phyloP scores from a whole-genome alignment of 2,797 vertebrate species.

The Enteromius anoplus region DNA sequence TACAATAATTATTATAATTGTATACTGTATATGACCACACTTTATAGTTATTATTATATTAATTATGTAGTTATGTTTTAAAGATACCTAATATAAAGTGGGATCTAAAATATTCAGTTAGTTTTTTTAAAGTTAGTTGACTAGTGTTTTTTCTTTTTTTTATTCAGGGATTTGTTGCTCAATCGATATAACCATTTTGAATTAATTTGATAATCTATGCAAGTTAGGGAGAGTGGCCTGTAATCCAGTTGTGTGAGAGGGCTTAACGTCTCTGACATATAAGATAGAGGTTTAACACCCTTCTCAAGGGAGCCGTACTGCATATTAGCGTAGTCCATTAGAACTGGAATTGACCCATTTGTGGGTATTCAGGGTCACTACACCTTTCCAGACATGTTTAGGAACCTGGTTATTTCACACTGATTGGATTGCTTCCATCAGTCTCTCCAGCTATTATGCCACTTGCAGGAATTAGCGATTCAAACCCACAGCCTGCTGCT shows the following conservation, averaged over 20 bases:
- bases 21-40: too few species aligned
- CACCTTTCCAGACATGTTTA: conserved; percentile 21
- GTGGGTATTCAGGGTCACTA: conserved; percentile 32
- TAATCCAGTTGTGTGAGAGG: neutral
- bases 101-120: too few species aligned
- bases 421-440: conserved; percentile 60
- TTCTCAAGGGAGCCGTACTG: conserved; percentile 29
- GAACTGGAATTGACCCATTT: conserved; percentile 24
- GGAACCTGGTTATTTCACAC: conserved; percentile 41
- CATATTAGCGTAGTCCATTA: conserved; percentile 27
- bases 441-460: conserved; percentile 63
- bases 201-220: conserved; percentile 16
- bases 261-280: conserved; percentile 30
- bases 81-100: too few species aligned
- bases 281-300: conserved; percentile 26
- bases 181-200: neutral
- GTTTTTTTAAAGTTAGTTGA: too few species aligned
- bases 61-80: too few species aligned
- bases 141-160: neutral
- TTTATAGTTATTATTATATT: too few species aligned
- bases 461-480: conserved; percentile 64
- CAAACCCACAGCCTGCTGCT: conserved; percentile 50
- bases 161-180: neutral
- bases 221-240: conserved; percentile 8
- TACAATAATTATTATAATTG: too few species aligned